These are phyloP conservation scores for Argyrosomus regius DNA, from an alignment of 2,797 vertebrate genomes.

Conservation along the genomic window DNA sequence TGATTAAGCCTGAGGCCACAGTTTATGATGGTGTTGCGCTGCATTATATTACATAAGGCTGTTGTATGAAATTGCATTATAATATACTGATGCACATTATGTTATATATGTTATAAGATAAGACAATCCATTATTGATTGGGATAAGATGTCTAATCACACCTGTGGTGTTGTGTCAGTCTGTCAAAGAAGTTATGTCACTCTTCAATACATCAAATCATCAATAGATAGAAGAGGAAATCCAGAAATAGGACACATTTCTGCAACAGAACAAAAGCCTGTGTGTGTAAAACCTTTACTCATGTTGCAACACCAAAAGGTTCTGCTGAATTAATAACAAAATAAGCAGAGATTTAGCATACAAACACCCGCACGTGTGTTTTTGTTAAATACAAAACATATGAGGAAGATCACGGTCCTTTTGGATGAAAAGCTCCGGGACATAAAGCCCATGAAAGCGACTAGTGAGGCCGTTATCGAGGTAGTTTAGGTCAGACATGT, in stretches of 20 bases:
- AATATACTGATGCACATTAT: neutral
- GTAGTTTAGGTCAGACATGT: no score
- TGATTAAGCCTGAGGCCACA: neutral
- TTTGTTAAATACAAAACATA: neutral
- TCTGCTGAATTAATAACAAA: neutral
- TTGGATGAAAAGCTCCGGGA: neutral
- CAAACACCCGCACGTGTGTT: neutral
- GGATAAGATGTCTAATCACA: neutral
- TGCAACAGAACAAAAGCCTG: neutral
- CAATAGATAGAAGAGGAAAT: neutral
- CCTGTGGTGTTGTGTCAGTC: neutral
- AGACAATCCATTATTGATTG: neutral
- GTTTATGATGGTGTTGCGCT: neutral
- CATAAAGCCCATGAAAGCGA: neutral
- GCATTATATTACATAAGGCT: neutral
- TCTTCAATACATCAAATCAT: neutral
- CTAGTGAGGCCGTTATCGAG: neutral
- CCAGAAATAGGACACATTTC: neutral
- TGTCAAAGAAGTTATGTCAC: slow-evolving; percentile 4
- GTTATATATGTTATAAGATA: neutral
- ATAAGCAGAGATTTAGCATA: neutral
- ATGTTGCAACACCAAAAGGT: neutral
- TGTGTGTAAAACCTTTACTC: neutral
- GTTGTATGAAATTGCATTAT: neutral
- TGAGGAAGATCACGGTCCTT: neutral